Base-by-base conservation (phyloP, 2,113 vertebrate species). In the Condylura cristata region DNA sequence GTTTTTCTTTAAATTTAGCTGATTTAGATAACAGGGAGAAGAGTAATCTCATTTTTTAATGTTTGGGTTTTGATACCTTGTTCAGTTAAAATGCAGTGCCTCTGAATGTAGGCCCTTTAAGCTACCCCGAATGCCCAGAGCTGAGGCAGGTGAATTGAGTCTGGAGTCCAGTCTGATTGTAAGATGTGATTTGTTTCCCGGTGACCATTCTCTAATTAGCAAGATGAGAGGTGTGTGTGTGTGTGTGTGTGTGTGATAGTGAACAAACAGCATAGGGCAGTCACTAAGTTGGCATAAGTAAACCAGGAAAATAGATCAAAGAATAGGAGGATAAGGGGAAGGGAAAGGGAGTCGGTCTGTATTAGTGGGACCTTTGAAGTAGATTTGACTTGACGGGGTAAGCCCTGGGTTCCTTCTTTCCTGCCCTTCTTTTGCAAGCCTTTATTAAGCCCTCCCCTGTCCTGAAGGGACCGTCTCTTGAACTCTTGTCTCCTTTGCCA, bases 1-100 rank as follows among this genome's bases (percentile, higher is more conserved):
- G 80, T 92, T 91, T 93, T 82, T 37, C 86, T 71, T 28, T 56
- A 74, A 90, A 14, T 75, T 80, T 86, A 63, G n/a, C 81, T 61
- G 76, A 85, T 66, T 74, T 80, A 93, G 83, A 75, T 94, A 88
- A 86, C 60, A 71, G 46, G 13, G 78, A 90, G n/a, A 46, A 78
- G 60, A 83, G 20, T 9, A 72, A 88, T 26, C 22, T 51, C 53
- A 58, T 75, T 92, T 90, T 82, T 90, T 95, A 53, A 89, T 87
- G 41, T 89, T 85, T 90, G 66, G 32, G 44, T 66, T 80, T 66
- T 51, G 72, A 75, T 79, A 63, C 9, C 71, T 84, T 79, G 18
- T 76, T 44, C 56, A n/a, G 3, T 60, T 81, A 79, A 71, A 28
- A 20, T 17, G 24, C 70, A 56, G 1, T 16, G 1, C 22, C 70